Evolutionary conservation across 2,888 invertebrate genomes (phyloP).

Genomic region (Prenolepis imparis): DNA sequence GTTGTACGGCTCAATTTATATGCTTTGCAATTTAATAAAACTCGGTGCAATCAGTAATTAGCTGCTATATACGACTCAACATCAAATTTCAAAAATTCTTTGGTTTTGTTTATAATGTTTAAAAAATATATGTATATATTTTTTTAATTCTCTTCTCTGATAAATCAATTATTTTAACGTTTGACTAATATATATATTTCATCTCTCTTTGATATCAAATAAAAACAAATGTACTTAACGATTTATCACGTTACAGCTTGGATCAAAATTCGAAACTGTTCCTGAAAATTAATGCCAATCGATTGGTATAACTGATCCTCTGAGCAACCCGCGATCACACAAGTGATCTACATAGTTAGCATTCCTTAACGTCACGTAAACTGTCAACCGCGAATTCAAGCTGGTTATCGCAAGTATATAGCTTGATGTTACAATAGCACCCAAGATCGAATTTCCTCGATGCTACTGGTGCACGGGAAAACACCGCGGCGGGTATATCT

Average conservation of each 20-base stretch:
- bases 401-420: not conserved
- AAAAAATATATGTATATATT: not conserved
- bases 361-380: not conserved
- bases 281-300: not conserved
- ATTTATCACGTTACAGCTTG: not conserved
- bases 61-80: not conserved
- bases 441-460: conserved; percentile 2
- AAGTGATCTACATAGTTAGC: not conserved
- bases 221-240: not conserved
- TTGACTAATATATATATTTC: not conserved
- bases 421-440: not conserved
- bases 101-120: not conserved
- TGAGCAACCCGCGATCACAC: not conserved
- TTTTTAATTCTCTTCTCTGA: not conserved
- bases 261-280: not conserved
- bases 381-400: not conserved
- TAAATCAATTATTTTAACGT: not conserved
- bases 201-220: not conserved
- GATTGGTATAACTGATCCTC: not conserved
- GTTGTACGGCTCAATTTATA: not conserved
- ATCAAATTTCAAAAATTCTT: conserved; percentile 1
- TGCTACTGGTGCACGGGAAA: conserved; percentile 24
- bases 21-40: not conserved
- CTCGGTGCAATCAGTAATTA: not conserved
- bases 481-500: conserved; percentile 79